Percentiles rank a stretch among this genome's conserved stretches.
These are phyloP conservation scores for Linhomoeus sp. DNA, from an alignment of 2,888 invertebrate species.

Conservation along the genomic window DNA sequence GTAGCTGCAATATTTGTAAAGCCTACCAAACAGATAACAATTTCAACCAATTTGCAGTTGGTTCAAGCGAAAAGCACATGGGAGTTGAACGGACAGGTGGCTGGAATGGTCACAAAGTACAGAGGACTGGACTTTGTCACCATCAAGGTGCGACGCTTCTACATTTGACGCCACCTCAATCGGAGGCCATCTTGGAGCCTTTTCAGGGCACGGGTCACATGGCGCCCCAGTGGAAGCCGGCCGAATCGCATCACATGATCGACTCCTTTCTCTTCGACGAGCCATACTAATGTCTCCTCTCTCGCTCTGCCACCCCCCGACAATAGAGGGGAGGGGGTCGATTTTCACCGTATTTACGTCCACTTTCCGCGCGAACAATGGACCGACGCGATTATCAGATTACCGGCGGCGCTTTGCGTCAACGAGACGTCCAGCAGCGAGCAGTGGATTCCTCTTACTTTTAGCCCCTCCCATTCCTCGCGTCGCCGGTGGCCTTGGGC, in stretches of 20 bases:
- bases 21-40: background rate
- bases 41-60: background rate
- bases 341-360: too few relatives aligned
- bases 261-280: slow-evolving; percentile 3
- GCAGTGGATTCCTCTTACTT: too few relatives aligned
- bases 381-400: too few relatives aligned
- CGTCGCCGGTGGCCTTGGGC: too few relatives aligned
- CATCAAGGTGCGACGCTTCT: slow-evolving; percentile 4
- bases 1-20: background rate
- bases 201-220: slow-evolving; percentile 46
- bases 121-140: slow-evolving; percentile 6
- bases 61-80: background rate
- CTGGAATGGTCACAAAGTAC: slow-evolving; percentile 6
- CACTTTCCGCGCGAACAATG: too few relatives aligned
- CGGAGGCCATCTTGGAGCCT: background rate
- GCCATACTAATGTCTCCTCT: slow-evolving; percentile 3
- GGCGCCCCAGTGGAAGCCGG: slow-evolving; percentile 56
- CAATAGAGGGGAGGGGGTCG: too few relatives aligned
- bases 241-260: slow-evolving; percentile 51
- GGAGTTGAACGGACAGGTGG: slow-evolving; percentile 6
- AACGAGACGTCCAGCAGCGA: too few relatives aligned
- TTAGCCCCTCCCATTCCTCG: too few relatives aligned
- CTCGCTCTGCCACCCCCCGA: background rate
- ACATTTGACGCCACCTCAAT: background rate
- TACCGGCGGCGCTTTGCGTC: too few relatives aligned